A percentile compares a stretch with the other conserved stretches of the same genome.
These are phyloP conservation scores for Cerastis rubricosa DNA, from an alignment of 2,888 invertebrate genomes.

Conservation along the genomic window DNA sequence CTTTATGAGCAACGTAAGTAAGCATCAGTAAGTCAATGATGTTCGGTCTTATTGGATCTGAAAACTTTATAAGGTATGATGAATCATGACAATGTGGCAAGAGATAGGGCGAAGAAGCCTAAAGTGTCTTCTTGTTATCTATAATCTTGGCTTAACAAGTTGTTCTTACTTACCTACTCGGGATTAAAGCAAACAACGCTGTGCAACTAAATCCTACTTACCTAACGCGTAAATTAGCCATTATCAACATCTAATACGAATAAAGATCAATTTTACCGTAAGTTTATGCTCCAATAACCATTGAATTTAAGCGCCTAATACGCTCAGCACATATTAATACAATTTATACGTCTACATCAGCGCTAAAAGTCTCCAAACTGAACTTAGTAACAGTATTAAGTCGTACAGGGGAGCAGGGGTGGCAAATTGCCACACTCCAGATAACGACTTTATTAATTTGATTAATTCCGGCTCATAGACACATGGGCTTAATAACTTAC, in stretches of 20 bases:
- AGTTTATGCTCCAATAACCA: slow-evolving; percentile 46
- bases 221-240: neutral
- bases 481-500: slow-evolving; percentile 74
- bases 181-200: neutral
- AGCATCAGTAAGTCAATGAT: neutral
- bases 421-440: slow-evolving; percentile 79
- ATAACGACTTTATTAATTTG: slow-evolving; percentile 84
- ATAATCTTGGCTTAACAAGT: neutral
- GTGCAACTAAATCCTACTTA: slow-evolving; percentile 1
- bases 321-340: slow-evolving; percentile 60
- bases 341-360: slow-evolving; percentile 65
- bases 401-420: slow-evolving; percentile 65
- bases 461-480: slow-evolving; percentile 78
- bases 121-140: neutral
- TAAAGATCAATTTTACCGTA: slow-evolving; percentile 48
- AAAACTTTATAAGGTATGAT: neutral
- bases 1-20: neutral
- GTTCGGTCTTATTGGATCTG: neutral
- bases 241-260: slow-evolving; percentile 36
- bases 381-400: slow-evolving; percentile 69
- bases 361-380: slow-evolving; percentile 65
- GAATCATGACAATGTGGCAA: neutral
- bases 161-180: neutral
- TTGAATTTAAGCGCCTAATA: slow-evolving; percentile 40
- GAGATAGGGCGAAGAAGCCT: neutral